Evolutionary conservation across 2,888 invertebrate genomes (phyloP).

Genomic region (Notodonta dromedarius): DNA sequence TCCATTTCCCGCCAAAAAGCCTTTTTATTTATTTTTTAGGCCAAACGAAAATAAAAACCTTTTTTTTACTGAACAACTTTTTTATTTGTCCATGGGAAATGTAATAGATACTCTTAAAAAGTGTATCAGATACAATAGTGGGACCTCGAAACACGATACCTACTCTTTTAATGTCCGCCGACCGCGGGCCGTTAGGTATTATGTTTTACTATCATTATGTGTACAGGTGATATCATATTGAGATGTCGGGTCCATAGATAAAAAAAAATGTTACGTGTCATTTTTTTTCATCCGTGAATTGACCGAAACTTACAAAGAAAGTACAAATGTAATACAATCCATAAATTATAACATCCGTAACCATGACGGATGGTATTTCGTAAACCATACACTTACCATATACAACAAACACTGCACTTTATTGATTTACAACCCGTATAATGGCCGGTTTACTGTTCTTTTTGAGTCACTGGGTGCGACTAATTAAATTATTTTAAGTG

Average conservation of each 20-base stretch:
- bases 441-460: slow-evolving; percentile 16
- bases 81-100: slow-evolving; percentile 8
- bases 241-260: not conserved
- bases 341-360: not conserved
- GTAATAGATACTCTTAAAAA: slow-evolving; percentile 36
- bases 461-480: not conserved
- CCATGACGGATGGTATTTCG: slow-evolving; percentile 16
- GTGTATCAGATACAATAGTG: slow-evolving; percentile 27
- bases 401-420: slow-evolving; percentile 20
- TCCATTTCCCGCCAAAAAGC: too few relatives aligned
- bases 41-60: too few relatives aligned
- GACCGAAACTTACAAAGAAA: too few relatives aligned
- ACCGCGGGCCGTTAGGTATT: slow-evolving; percentile 9
- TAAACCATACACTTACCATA: slow-evolving; percentile 8
- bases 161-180: slow-evolving; percentile 30
- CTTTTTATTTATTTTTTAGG: too few relatives aligned
- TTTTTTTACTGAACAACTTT: not conserved
- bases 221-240: slow-evolving; percentile 24
- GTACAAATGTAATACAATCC: not conserved
- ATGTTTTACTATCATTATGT: not conserved
- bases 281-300: not conserved
- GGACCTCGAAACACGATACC: slow-evolving; percentile 27
- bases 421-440: slow-evolving; percentile 28
- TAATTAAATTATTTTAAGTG: slow-evolving; percentile 19
- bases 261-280: not conserved